Percentiles rank a stretch among this genome's conserved stretches.
Evolutionary conservation across 2,888 invertebrate species (phyloP).

Genomic region (Mythimna vitellina): DNA sequence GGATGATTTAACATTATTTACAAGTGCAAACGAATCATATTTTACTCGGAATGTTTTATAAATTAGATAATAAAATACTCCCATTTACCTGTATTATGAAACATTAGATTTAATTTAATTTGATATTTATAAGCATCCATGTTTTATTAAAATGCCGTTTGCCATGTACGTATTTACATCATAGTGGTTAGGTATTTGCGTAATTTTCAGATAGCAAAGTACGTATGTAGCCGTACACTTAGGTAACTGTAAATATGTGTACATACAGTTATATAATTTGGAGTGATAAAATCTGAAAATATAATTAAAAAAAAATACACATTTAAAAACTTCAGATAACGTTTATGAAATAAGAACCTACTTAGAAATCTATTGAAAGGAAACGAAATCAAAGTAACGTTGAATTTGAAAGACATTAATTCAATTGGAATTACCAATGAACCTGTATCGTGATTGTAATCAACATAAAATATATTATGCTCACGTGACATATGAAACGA

Average conservation of each 20-base stretch:
- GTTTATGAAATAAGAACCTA: not conserved
- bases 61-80: constrained; percentile 32
- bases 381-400: not conserved
- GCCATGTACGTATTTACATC: not conserved
- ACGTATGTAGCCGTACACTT: not conserved
- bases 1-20: constrained; percentile 22
- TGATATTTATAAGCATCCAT: not conserved
- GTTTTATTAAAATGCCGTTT: not conserved
- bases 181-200: not conserved
- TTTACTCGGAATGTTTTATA: constrained; percentile 42
- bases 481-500: constrained; percentile 27
- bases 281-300: not conserved
- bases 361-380: not conserved
- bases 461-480: constrained; percentile 17
- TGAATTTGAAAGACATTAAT: constrained; percentile 2
- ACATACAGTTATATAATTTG: not conserved
- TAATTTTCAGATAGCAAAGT: not conserved
- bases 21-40: constrained; percentile 6
- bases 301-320: not conserved
- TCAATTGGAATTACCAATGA: constrained; percentile 13
- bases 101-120: constrained; percentile 26
- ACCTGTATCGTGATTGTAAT: constrained; percentile 10
- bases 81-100: constrained; percentile 46
- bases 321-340: not conserved
- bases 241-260: not conserved